Evolutionary conservation across 2,113 vertebrate genomes (phyloP), one percentile per base, ranked within the genome.

Genomic region (Ia io): DNA sequence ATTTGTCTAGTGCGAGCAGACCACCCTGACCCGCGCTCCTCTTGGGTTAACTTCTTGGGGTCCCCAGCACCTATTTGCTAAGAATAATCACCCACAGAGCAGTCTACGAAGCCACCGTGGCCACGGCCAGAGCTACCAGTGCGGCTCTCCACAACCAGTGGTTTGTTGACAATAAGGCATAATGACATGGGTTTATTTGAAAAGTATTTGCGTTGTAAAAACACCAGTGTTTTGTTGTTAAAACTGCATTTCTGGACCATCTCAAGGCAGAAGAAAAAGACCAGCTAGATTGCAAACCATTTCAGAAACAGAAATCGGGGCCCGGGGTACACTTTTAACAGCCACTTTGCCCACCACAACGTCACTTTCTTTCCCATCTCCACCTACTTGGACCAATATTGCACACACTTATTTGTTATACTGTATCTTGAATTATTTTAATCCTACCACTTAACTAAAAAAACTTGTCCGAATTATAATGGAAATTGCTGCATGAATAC

Each of bases 241-340:
- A 90, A 91, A 91, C 84, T 51, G 51, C 51, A 97, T 95, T 91
- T 95, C 96, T 97, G 96, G 92, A 92, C 96, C 94, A 77, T 96
- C 80, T 97, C 73, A 94, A 95, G 14, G 77, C 77, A 74, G 85
- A 90, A 89, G 95, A 79, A 96, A 88, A 97, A 90, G 88, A 71
- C 9, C 7, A 92, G 71, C 25, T 3, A 84, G 76, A 91, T 80
- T 47, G 70, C 30, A 70, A 80, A 73, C 42, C 53, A 90, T 74
- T 79, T 92, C 37, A 86, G 42, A 90, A 42, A 47, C 82, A 95
- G 92, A 65, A 84, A 74, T 67, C 78, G 6, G 37, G 80, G 23
- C 1, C 37, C 3, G 9, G 67, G 40, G 13, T 35, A 47, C 40
- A 84, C 28, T 70, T 84, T 80, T 23, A 47, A 87, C 85, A 82